Percentiles rank a stretch among this genome's conserved stretches.
Conservation (phyloP, 2,888 invertebrate genomes). For the Mesodorylaimus sp. region DNA sequence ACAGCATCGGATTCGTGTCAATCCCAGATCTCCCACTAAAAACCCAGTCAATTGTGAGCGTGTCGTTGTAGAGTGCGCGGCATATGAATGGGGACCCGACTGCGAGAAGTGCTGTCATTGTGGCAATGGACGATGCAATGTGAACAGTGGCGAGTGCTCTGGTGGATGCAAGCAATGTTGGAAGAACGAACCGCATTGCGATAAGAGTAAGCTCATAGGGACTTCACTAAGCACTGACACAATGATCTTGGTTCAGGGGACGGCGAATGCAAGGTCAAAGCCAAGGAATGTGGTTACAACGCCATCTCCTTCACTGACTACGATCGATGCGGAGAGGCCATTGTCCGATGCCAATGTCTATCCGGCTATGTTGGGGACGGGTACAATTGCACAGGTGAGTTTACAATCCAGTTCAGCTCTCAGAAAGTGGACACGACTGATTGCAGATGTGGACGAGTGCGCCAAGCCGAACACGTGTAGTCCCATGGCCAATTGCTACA, state of each 20-base stretch:
- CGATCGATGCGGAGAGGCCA: constrained; percentile 24
- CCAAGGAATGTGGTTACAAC: constrained; percentile 21
- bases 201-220: constrained; percentile 17
- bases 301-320: constrained; percentile 25
- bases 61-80: constrained; percentile 20
- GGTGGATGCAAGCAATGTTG: constrained; percentile 22
- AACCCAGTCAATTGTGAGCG: too few relatives aligned
- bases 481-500: constrained; percentile 12
- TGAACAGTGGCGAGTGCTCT: constrained; percentile 22
- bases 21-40: too few relatives aligned
- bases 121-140: constrained; percentile 19
- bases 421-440: not conserved
- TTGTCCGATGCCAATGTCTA: constrained; percentile 24
- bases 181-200: constrained; percentile 19
- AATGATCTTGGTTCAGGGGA: constrained; percentile 10
- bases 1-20: too few relatives aligned
- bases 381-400: constrained; percentile 19
- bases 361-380: constrained; percentile 26
- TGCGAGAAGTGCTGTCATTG: constrained; percentile 28
- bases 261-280: constrained; percentile 10
- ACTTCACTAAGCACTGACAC: too few relatives aligned
- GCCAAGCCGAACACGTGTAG: constrained; percentile 18
- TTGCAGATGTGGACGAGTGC: constrained; percentile 24
- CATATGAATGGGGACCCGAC: constrained; percentile 27
- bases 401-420: too few relatives aligned